These are phyloP conservation scores for Drosophila yooni DNA, from an alignment of 2,888 invertebrate species.

Conservation along the genomic window DNA sequence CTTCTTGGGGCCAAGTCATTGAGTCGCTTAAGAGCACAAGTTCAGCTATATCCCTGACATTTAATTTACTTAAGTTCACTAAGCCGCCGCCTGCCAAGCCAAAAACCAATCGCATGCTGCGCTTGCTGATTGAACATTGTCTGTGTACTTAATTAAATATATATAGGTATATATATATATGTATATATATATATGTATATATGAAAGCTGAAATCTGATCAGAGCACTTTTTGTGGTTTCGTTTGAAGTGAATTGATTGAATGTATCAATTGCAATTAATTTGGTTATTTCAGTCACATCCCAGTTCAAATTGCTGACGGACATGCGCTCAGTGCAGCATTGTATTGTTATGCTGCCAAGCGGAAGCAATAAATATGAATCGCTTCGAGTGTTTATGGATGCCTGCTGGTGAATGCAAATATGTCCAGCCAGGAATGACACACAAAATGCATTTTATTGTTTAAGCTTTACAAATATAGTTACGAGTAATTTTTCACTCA, in stretches of 20 bases:
- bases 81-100: slow-evolving; percentile 41
- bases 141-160: slow-evolving; percentile 67
- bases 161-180: slow-evolving; percentile 15
- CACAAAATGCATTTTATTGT: slow-evolving; percentile 22
- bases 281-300: slow-evolving; percentile 51
- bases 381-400: slow-evolving; percentile 46
- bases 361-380: slow-evolving; percentile 46
- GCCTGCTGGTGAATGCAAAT: slow-evolving; percentile 16
- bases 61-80: slow-evolving; percentile 71
- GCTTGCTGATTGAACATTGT: slow-evolving; percentile 39
- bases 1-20: background rate
- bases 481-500: slow-evolving; percentile 11
- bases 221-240: slow-evolving; percentile 5
- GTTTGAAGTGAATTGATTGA: slow-evolving; percentile 59
- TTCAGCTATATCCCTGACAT: slow-evolving; percentile 46
- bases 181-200: slow-evolving; percentile 4
- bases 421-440: slow-evolving; percentile 10
- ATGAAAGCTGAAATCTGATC: slow-evolving; percentile 9
- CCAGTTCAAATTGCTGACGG: slow-evolving; percentile 19
- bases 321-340: slow-evolving; percentile 25
- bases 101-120: slow-evolving; percentile 56
- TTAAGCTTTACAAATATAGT: slow-evolving; percentile 8
- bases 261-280: slow-evolving; percentile 58
- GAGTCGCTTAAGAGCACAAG: slow-evolving; percentile 26
- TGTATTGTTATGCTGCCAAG: slow-evolving; percentile 31